phyloP scores from a whole-genome alignment of 2,113 vertebrate species.

The Mastomys natalensis region DNA sequence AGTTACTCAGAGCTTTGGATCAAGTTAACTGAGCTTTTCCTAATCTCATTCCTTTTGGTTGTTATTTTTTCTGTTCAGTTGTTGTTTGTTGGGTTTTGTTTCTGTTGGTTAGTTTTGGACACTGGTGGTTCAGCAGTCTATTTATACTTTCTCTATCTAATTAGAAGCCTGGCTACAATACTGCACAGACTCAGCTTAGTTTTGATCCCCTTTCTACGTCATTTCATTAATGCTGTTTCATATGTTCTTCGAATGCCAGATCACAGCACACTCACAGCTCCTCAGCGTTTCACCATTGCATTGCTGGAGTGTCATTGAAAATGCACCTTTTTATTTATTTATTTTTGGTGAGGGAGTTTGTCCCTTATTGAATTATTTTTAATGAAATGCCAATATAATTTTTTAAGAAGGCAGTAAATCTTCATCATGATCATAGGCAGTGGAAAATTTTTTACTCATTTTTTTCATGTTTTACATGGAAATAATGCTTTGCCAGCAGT shows the following conservation, averaged over 20 bases:
- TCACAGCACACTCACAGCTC: slow-evolving; percentile 84
- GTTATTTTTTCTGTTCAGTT: background rate
- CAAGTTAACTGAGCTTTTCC: slow-evolving; percentile 94
- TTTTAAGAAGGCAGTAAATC: slow-evolving; percentile 85
- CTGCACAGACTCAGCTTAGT: slow-evolving; percentile 89
- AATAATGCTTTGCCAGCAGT: slow-evolving; percentile 89
- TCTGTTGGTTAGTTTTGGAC: slow-evolving; percentile 86
- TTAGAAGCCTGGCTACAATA: slow-evolving; percentile 93
- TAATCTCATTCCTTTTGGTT: slow-evolving; percentile 86
- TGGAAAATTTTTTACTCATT: slow-evolving; percentile 85
- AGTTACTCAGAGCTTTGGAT: slow-evolving; percentile 96
- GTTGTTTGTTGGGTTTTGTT: background rate
- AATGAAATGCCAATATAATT: slow-evolving; percentile 84
- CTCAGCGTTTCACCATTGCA: slow-evolving; percentile 87
- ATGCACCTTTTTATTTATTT: slow-evolving; percentile 91
- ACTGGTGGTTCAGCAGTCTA: slow-evolving; percentile 93
- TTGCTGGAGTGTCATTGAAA: slow-evolving; percentile 86
- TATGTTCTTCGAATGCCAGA: slow-evolving; percentile 84
- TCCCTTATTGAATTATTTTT: slow-evolving; percentile 85
- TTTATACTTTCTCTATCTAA: slow-evolving; percentile 95
- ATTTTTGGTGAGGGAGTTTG: slow-evolving; percentile 86
- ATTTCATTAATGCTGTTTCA: slow-evolving; percentile 86
- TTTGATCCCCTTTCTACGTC: slow-evolving; percentile 87
- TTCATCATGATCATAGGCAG: slow-evolving; percentile 84
- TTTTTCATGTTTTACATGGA: slow-evolving; percentile 87